Conservation (phyloP, 1,140 invertebrate genomes). For the Vanessa atalanta region DNA sequence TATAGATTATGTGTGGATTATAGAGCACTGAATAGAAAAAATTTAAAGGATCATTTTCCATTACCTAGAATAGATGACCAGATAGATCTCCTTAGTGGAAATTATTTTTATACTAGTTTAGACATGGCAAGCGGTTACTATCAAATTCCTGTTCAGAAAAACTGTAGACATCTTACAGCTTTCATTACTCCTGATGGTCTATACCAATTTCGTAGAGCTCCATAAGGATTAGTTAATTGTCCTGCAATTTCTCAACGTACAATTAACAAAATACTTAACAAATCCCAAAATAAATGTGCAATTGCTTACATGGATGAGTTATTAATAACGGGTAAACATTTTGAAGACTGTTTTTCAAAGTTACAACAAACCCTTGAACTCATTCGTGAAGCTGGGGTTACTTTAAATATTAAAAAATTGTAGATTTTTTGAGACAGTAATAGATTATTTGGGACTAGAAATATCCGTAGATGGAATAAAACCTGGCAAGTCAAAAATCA, state of each 20-base stretch:
- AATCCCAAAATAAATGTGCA: no score
- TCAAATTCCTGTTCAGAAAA: no score
- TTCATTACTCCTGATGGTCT: no score
- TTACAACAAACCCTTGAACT: constrained; percentile 22
- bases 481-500: constrained; percentile 33
- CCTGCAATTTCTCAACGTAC: no score
- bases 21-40: constrained; percentile 29
- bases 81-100: no score
- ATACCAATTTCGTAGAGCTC: no score
- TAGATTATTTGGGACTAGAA: constrained; percentile 28
- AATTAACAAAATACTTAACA: no score
- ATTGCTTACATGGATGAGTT: no score
- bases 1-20: constrained; percentile 28
- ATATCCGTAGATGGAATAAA: constrained; percentile 26
- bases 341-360: constrained; percentile 19
- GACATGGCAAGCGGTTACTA: no score
- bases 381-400: constrained; percentile 14
- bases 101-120: no score
- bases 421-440: constrained; percentile 23
- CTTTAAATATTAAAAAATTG: constrained; percentile 29
- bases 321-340: constrained; percentile 20
- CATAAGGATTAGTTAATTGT: no score
- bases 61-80: constrained; percentile 24
- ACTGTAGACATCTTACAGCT: no score
- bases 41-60: constrained; percentile 19